Evolutionary conservation across 2,113 vertebrate species (phyloP).

Genomic region (Oreochromis niloticus): DNA sequence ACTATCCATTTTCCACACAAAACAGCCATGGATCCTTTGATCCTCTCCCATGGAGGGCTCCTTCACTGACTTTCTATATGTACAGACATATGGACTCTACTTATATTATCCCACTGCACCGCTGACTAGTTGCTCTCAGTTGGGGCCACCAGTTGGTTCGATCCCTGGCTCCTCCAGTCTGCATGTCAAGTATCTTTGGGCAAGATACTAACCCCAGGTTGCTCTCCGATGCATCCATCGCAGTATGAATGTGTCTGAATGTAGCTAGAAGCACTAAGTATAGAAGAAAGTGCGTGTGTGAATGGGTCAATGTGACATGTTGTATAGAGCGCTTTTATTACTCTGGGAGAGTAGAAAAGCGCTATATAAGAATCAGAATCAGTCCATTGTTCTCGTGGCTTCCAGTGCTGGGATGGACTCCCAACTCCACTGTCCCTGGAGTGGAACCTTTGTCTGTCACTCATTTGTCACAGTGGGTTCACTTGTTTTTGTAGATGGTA

Average conservation of each 20-base stretch:
- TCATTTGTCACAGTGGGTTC: neutral
- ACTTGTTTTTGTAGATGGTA: neutral
- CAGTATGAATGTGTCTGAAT: neutral
- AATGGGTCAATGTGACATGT: neutral
- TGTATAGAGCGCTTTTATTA: neutral
- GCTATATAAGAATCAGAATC: accelerated
- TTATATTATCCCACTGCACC: neutral
- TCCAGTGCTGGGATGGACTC: neutral
- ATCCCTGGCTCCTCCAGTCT: neutral
- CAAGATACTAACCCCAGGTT: too few relatives aligned
- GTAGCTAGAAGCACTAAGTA: neutral
- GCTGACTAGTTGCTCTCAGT: neutral
- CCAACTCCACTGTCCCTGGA: neutral
- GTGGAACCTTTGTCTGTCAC: neutral
- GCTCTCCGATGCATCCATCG: too few relatives aligned
- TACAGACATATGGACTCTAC: neutral
- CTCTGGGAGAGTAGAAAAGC: accelerated
- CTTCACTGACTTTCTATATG: neutral
- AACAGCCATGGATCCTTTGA: neutral
- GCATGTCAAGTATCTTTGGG: neutral
- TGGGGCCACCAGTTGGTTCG: neutral
- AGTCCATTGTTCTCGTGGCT: neutral
- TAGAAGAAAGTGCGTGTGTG: neutral
- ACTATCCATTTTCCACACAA: accelerated
- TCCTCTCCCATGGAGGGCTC: neutral